Evolutionary conservation across 2,888 invertebrate genomes (phyloP).

Genomic region (Trachelus tabidus): DNA sequence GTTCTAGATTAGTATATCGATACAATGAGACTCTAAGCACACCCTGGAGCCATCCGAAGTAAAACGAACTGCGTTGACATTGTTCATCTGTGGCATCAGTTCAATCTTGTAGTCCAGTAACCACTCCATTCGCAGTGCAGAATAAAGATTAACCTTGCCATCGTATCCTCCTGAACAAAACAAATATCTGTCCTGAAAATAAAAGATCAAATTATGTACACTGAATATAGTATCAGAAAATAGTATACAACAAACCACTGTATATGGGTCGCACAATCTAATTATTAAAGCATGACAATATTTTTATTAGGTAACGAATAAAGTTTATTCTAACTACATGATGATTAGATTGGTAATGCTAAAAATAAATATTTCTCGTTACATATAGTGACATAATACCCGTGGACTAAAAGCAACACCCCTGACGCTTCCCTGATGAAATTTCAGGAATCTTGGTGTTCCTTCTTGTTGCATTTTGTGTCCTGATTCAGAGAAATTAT

Average conservation of each 20-base stretch:
- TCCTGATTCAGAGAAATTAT: background rate
- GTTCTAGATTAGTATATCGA: conserved; percentile 1
- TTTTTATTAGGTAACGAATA: background rate
- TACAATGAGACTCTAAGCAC: conserved; percentile 18
- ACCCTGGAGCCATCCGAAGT: conserved; percentile 66
- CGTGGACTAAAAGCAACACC: conserved; percentile 63
- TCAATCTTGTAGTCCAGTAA: conserved; percentile 66
- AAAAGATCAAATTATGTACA: conserved; percentile 7
- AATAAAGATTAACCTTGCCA: conserved; percentile 67
- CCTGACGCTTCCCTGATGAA: conserved; percentile 61
- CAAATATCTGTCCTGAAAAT: conserved; percentile 64
- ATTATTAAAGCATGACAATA: background rate
- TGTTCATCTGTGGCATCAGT: conserved; percentile 62
- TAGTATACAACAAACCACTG: background rate
- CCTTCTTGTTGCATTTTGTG: conserved; percentile 62
- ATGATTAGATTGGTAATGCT: background rate
- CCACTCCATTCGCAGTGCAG: conserved; percentile 63
- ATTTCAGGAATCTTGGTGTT: conserved; percentile 60
- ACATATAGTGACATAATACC: conserved; percentile 37
- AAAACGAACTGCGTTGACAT: conserved; percentile 66
- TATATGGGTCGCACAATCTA: background rate
- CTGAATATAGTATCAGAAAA: background rate
- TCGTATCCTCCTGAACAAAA: conserved; percentile 68
- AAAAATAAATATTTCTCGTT: conserved; percentile 11
- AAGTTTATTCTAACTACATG: background rate